Evolutionary conservation across 2,888 invertebrate genomes (phyloP).

Genomic region (Pristionchus arcanus): DNA sequence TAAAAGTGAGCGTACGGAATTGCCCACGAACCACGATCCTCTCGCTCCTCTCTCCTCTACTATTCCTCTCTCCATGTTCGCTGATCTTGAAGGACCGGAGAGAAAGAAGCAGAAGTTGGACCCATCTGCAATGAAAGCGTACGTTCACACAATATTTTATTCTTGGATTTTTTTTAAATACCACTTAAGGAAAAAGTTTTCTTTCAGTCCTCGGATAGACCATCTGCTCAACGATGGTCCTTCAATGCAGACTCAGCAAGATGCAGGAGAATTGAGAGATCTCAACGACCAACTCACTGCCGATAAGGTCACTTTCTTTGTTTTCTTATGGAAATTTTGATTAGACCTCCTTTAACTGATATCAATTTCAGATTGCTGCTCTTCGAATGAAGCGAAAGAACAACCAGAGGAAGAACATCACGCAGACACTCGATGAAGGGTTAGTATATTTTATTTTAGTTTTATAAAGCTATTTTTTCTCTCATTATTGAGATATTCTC

Average conservation of each 20-base stretch:
- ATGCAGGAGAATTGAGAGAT: conserved; percentile 84
- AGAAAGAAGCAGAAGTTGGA: conserved; percentile 63
- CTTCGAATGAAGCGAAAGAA: conserved; percentile 71
- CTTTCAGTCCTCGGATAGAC: conserved; percentile 55
- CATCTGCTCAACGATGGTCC: conserved; percentile 56
- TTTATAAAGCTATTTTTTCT: background rate
- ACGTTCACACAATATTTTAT: background rate
- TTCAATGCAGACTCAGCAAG: conserved; percentile 42
- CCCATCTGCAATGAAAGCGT: conserved; percentile 53
- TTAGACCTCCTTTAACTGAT: background rate
- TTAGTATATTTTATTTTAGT: conserved; percentile 42
- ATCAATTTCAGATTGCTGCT: conserved; percentile 64
- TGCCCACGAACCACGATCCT: conserved; percentile 61
- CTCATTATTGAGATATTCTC: no score
- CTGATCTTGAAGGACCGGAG: conserved; percentile 60
- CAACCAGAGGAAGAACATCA: conserved; percentile 70
- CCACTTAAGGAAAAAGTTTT: background rate
- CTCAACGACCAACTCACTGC: conserved; percentile 97
- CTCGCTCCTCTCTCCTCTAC: conserved; percentile 66
- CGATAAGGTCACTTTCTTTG: conserved; percentile 87
- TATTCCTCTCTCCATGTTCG: conserved; percentile 61
- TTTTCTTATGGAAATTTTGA: background rate
- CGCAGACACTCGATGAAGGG: conserved; percentile 59
- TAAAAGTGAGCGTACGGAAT: conserved; percentile 62
- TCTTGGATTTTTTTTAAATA: background rate